These are phyloP conservation scores for Selene dorsalis DNA, from an alignment of 2,797 vertebrate genomes.

Conservation along the genomic window DNA sequence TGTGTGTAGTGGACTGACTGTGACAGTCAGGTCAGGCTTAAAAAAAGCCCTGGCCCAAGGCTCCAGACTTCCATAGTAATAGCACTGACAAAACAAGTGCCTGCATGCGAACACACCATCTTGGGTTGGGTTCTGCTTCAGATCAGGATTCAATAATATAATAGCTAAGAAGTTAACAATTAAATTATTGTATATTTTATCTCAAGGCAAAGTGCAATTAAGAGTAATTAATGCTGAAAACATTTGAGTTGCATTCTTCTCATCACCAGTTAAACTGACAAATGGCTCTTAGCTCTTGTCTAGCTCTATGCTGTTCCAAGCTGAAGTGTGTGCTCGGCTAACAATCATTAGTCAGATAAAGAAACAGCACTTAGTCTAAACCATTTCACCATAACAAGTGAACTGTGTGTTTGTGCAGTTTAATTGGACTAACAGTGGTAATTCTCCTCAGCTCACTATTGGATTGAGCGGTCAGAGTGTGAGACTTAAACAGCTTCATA, in stretches of 20 bases:
- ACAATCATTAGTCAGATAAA: slow-evolving; percentile 22
- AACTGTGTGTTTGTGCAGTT: not conserved
- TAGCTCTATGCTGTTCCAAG: slow-evolving; percentile 2
- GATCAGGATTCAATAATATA: slow-evolving; percentile 3
- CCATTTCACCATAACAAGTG: not conserved
- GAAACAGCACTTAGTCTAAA: not conserved
- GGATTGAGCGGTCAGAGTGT: not conserved
- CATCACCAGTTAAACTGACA: not conserved
- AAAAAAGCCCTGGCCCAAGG: slow-evolving; percentile 65
- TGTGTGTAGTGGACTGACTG: slow-evolving; percentile 45
- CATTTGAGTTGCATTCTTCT: not conserved
- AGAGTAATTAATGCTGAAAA: slow-evolving; percentile 10
- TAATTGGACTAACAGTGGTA: not conserved
- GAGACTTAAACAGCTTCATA: not conserved
- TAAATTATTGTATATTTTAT: not conserved
- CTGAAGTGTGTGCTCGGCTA: not conserved
- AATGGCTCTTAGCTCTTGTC: slow-evolving; percentile 10
- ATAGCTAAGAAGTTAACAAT: not conserved
- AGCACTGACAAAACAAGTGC: slow-evolving; percentile 56
- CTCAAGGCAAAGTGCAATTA: not conserved
- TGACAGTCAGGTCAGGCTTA: slow-evolving; percentile 66
- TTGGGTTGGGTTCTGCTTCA: not conserved
- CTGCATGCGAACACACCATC: slow-evolving; percentile 31
- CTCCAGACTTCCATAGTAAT: slow-evolving; percentile 54
- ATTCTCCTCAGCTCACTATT: not conserved